Base-by-base conservation (phyloP, 2,797 vertebrate genomes). In the Pipistrellus nathusii region DNA sequence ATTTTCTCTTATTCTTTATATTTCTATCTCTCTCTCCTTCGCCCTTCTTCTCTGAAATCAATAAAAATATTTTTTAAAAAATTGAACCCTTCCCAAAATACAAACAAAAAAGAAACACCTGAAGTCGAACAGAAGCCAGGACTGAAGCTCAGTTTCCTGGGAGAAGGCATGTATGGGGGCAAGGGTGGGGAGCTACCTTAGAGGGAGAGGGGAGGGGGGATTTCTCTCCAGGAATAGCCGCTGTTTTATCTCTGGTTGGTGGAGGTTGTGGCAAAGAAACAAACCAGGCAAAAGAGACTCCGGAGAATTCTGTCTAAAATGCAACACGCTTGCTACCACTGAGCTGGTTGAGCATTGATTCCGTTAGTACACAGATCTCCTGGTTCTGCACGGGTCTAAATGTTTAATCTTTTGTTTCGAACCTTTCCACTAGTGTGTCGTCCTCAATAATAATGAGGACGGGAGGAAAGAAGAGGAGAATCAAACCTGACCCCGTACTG, bases 111-210 rank as follows among this genome's bases (percentile, higher is more conserved):
- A 62, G 59, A 62, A 55, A 64, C 48, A 35, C 85, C 13, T 23
- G 8, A 17, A 6, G 25, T 73, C 73, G 55, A 90, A 68, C 3
- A 75, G 13, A 89, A 41, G 71, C 66, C 86, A 35, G 62, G 91
- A 88, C 69, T 27, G n/a, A 90, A 96, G 78, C 44, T 73, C 32
- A 88, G 48, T 66, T 4, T 55, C 25, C 72, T 14, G n/a, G 30
- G 20, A 88, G 41, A 85, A 64, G 32, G 12, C 4, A 27, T 48
- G 75, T 2, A 12, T 9, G 27, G 27, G 5, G 23, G 25, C 11
- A 3, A 25, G 35, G 44, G 71, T 12, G 27, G 69, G 69, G 23
- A 10, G 9, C 32, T 2, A 12, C 23, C 23, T 15, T 14, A 53
- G 48, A n/a, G 27, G 18, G 17, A 6, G 8, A 11, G 18, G 20